Percentiles rank a stretch among this genome's conserved stretches.
These are phyloP conservation scores for Agelas oroides DNA, from an alignment of 37 sponge, comb jelly and placozoan genomes.

Conservation along the genomic window DNA sequence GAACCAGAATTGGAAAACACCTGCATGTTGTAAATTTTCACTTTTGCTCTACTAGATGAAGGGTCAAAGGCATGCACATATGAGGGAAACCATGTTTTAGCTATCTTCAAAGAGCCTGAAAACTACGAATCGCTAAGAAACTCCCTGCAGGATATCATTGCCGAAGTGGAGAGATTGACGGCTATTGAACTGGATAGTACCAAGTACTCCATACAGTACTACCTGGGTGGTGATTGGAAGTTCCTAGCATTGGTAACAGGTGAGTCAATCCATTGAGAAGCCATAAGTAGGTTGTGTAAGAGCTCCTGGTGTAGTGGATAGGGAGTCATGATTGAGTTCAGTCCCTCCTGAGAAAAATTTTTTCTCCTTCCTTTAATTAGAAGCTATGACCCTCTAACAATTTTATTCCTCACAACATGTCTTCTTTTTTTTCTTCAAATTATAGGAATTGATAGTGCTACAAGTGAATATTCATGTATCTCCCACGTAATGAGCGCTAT, in stretches of 20 bases:
- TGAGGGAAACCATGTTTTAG: conserved; percentile 48
- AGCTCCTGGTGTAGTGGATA: too few species aligned
- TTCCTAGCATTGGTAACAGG: conserved; percentile 1
- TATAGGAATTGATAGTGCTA: conserved; percentile 23
- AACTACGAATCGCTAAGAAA: conserved; percentile 13
- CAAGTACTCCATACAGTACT: background rate
- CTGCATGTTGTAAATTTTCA: conserved; percentile 43
- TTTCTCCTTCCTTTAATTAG: too few species aligned
- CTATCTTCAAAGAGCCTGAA: conserved; percentile 54
- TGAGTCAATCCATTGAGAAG: too few species aligned
- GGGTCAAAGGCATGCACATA: conserved; percentile 1
- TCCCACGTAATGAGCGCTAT: background rate
- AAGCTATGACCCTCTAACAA: too few species aligned
- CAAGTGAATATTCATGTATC: conserved; percentile 9
- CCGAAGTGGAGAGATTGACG: background rate
- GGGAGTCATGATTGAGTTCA: too few species aligned
- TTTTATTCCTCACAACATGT: too few species aligned
- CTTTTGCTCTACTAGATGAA: conserved; percentile 44
- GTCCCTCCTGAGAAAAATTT: too few species aligned
- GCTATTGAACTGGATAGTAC: background rate
- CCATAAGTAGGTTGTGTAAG: too few species aligned
- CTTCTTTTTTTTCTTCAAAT: too few species aligned
- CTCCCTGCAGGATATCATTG: background rate
- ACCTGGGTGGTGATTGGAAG: conserved; percentile 18
- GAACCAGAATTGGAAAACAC: conserved; percentile 43